phyloP scores from a whole-genome alignment of 2,888 invertebrate species.

The Pachymerium ferrugineum region DNA sequence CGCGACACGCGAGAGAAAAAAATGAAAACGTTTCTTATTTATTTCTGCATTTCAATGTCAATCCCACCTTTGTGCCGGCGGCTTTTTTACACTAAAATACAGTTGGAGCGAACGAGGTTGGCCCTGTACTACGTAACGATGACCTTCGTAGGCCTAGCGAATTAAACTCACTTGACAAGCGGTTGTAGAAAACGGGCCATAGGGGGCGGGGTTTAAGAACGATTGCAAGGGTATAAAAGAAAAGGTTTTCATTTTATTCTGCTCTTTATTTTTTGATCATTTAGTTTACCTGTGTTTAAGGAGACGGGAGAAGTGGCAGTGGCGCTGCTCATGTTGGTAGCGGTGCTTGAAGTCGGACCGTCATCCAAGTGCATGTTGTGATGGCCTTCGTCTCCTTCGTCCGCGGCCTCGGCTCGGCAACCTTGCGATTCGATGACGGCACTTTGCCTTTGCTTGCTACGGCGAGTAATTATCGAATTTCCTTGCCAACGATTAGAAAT shows the following conservation, averaged over 20 bases:
- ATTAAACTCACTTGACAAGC: background rate
- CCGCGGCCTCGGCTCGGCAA: background rate
- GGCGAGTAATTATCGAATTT: conserved; percentile 19
- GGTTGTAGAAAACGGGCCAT: background rate
- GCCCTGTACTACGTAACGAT: background rate
- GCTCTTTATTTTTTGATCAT: background rate
- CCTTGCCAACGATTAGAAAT: conserved; percentile 12
- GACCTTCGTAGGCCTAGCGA: background rate
- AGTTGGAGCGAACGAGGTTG: background rate
- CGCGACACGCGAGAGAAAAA: background rate
- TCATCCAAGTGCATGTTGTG: background rate
- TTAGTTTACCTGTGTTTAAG: background rate
- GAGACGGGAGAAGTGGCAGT: background rate
- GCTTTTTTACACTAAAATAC: background rate
- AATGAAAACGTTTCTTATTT: background rate
- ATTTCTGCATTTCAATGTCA: background rate
- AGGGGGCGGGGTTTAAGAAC: background rate
- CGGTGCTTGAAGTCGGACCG: background rate
- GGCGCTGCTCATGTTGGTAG: background rate
- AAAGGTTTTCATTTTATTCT: background rate
- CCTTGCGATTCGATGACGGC: background rate
- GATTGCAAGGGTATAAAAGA: background rate
- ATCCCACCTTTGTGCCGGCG: background rate
- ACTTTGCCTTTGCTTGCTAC: background rate
- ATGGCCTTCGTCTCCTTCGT: background rate